A percentile compares a stretch with the other conserved stretches of the same genome.
These are phyloP conservation scores for Seira musarum DNA, from an alignment of 2,888 invertebrate species.

Conservation along the genomic window DNA sequence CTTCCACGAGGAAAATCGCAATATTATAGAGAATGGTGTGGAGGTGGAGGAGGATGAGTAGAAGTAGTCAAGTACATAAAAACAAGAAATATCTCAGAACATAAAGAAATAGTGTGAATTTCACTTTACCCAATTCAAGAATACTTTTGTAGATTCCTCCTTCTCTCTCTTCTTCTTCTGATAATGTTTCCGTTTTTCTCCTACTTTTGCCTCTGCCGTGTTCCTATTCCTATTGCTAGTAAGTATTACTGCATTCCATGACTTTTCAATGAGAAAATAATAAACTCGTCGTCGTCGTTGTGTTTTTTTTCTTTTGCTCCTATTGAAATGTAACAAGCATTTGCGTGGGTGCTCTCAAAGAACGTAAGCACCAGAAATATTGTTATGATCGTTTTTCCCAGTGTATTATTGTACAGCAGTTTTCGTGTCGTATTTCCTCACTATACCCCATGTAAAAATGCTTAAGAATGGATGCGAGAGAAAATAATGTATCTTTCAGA, in stretches of 20 bases:
- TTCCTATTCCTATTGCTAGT: too few species aligned
- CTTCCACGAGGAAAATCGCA: too few species aligned
- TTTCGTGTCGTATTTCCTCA: constrained; percentile 48
- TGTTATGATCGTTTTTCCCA: background rate
- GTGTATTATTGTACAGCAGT: constrained; percentile 32
- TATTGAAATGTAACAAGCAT: background rate
- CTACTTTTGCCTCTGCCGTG: background rate
- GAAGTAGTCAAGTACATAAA: background rate
- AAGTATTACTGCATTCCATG: too few species aligned
- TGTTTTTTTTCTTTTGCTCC: background rate
- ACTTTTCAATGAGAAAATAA: background rate
- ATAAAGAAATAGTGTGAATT: background rate
- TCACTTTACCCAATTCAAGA: background rate
- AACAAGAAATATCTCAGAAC: background rate
- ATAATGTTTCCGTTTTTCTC: constrained; percentile 46
- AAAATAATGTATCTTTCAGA: background rate
- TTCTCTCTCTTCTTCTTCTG: background rate
- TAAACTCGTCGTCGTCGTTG: too few species aligned
- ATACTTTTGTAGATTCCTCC: background rate
- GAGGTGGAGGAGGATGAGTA: background rate
- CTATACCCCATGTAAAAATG: background rate
- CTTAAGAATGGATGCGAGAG: background rate
- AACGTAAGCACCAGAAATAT: background rate
- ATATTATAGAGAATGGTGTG: too few species aligned
- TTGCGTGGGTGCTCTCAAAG: background rate